Percentiles rank a stretch among this genome's conserved stretches.
phyloP scores from a whole-genome alignment of 2,113 vertebrate species.

The Lepidothrix coronata region DNA sequence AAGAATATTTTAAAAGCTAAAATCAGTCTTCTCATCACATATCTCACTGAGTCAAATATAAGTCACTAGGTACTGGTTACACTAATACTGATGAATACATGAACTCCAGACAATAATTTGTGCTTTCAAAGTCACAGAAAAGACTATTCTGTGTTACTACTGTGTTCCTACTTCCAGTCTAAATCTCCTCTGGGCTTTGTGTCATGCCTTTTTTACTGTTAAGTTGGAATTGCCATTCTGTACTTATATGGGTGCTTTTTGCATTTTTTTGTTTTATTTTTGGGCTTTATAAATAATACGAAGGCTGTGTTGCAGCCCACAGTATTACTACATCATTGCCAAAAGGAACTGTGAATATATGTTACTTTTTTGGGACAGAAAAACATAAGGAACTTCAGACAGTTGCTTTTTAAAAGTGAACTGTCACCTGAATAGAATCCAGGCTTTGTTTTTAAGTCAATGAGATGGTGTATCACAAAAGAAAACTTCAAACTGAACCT shows the following conservation, averaged over 20 bases:
- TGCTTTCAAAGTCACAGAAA: not conserved
- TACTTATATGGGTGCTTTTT: accelerated
- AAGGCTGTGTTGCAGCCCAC: not conserved
- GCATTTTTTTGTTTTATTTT: not conserved
- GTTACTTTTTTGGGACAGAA: not conserved
- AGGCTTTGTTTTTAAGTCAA: not conserved
- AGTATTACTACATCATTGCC: not conserved
- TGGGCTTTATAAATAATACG: not conserved
- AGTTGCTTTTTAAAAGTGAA: not conserved
- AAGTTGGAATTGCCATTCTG: not conserved
- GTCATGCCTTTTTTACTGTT: accelerated
- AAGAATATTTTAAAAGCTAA: not conserved
- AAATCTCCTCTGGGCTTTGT: not conserved
- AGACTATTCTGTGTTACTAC: not conserved
- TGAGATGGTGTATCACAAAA: not conserved
- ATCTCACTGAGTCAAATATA: not conserved
- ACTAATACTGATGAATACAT: not conserved
- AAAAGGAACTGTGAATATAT: not conserved
- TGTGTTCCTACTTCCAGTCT: not conserved
- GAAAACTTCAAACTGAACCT: not conserved
- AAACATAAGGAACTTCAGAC: not conserved
- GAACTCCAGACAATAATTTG: not conserved
- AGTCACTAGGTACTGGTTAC: not conserved
- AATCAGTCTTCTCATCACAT: not conserved
- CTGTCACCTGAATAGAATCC: not conserved